Conservation (phyloP, 1,140 invertebrate species). For the Plutomurus gul region DNA sequence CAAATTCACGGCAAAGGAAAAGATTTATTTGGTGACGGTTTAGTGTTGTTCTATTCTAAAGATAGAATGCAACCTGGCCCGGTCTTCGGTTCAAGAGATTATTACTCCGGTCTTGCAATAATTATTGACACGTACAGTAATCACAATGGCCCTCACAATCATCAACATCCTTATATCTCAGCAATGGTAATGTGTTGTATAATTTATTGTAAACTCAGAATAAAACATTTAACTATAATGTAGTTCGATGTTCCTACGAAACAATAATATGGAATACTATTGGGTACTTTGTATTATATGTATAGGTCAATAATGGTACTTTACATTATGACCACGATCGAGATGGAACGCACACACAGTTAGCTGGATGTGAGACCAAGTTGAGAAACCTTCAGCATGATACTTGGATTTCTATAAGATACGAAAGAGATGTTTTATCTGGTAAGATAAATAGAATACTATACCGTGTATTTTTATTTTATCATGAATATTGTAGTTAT, state of each 20-base stretch:
- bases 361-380: conserved; percentile 91
- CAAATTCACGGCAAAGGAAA: conserved; percentile 94
- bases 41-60: conserved; percentile 95
- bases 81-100: conserved; percentile 95
- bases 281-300: background rate
- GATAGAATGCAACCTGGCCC: conserved; percentile 83
- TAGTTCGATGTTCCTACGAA: no score
- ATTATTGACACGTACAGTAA: conserved; percentile 99
- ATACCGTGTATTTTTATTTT: background rate
- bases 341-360: conserved; percentile 96
- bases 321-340: conserved; percentile 96
- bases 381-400: conserved; percentile 92
- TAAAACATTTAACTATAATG: no score
- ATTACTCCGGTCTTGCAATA: conserved; percentile 88
- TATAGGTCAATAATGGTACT: conserved; percentile 79
- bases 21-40: conserved; percentile 95
- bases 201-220: background rate
- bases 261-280: no score
- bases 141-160: conserved; percentile 98
- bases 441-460: conserved; percentile 58
- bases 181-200: conserved; percentile 81
- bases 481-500: background rate
- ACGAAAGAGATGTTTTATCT: conserved; percentile 84
- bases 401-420: conserved; percentile 86
- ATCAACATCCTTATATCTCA: conserved; percentile 97